Percentiles rank a stretch among this genome's conserved stretches.
phyloP scores from a whole-genome alignment of 2,797 vertebrate genomes.

The Megaceryle alcyon region DNA sequence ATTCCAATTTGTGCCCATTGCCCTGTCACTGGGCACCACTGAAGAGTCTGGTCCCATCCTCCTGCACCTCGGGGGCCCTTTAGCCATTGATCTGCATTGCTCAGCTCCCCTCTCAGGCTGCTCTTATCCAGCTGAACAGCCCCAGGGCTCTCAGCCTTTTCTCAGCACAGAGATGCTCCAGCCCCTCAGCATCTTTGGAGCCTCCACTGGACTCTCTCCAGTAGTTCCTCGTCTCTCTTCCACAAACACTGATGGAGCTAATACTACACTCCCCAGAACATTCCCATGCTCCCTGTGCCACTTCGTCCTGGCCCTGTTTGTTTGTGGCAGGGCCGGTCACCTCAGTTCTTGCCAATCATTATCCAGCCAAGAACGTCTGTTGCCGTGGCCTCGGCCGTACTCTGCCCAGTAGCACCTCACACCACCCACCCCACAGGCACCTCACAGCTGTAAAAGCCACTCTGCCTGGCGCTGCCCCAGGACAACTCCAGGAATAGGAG shows the following conservation, averaged over 20 bases:
- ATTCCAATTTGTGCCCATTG: no score
- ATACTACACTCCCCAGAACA: neutral
- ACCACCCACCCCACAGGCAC: neutral
- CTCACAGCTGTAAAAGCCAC: neutral
- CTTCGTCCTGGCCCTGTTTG: neutral
- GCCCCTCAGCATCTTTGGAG: no score
- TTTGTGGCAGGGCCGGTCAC: neutral
- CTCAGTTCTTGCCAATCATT: neutral
- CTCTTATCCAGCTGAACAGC: no score
- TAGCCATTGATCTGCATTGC: no score
- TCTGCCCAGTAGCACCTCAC: rapidly evolving
- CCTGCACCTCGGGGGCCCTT: no score
- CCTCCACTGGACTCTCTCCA: no score
- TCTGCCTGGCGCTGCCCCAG: neutral
- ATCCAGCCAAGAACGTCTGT: neutral
- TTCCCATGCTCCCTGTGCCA: rapidly evolving
- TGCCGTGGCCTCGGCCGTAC: rapidly evolving
- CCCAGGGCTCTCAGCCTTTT: no score
- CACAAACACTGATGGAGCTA: rapidly evolving
- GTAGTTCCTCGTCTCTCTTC: neutral
- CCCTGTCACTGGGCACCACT: no score
- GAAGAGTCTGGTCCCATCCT: no score
- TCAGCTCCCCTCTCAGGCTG: no score
- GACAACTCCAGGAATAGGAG: rapidly evolving
- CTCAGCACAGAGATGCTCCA: no score